A percentile compares a stretch with the other conserved stretches of the same genome.
Evolutionary conservation across 1,140 invertebrate genomes (phyloP).

Genomic region (Tetramorium alpestre): DNA sequence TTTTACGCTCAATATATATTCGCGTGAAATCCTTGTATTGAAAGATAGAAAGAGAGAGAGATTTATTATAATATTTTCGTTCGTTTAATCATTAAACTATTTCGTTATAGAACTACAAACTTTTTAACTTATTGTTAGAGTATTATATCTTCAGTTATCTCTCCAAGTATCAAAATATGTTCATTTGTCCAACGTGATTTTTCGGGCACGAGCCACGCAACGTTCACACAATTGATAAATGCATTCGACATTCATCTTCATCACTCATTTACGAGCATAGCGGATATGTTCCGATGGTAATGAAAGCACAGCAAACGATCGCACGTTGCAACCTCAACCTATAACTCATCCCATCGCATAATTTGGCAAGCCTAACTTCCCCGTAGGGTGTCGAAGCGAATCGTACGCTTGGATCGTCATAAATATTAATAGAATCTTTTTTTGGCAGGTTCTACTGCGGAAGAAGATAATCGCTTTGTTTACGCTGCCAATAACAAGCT

Average conservation of each 20-base stretch:
- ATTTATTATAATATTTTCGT: neutral
- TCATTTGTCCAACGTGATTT: constrained; percentile 34
- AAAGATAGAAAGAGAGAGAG: neutral
- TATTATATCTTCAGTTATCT: neutral
- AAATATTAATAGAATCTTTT: constrained; percentile 66
- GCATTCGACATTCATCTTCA: constrained; percentile 50
- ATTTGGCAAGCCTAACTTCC: constrained; percentile 48
- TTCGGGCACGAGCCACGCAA: neutral
- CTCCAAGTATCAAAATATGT: neutral
- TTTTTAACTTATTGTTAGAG: neutral
- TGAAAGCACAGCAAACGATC: constrained; percentile 48
- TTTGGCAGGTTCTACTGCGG: constrained; percentile 26
- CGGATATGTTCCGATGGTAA: constrained; percentile 44
- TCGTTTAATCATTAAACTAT: neutral
- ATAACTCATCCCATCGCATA: constrained; percentile 51
- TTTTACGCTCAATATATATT: neutral
- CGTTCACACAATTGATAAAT: constrained; percentile 41
- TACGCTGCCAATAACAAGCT: constrained; percentile 70
- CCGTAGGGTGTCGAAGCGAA: constrained; percentile 42
- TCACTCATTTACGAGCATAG: constrained; percentile 51
- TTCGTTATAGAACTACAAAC: neutral
- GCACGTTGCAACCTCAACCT: constrained; percentile 27
- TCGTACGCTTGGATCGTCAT: constrained; percentile 38
- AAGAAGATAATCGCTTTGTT: constrained; percentile 70
- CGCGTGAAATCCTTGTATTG: neutral